These are phyloP conservation scores for Nothoprocta pentlandii DNA, from an alignment of 2,113 vertebrate species.

Conservation along the genomic window DNA sequence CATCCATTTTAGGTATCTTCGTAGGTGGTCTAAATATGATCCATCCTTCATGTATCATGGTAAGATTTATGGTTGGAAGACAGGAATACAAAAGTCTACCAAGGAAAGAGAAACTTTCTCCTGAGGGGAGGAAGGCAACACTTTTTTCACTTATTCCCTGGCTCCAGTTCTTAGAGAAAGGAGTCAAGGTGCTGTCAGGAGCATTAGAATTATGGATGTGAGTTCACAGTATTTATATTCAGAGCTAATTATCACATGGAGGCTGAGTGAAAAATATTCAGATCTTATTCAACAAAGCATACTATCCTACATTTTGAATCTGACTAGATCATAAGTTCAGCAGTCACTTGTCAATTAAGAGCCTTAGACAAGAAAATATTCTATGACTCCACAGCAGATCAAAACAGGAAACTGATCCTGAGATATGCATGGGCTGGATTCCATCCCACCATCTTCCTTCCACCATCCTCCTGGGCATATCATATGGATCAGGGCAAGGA, in stretches of 20 bases:
- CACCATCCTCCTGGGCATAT: not conserved
- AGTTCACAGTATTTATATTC: not conserved
- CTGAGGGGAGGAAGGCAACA: not conserved
- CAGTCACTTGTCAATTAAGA: not conserved
- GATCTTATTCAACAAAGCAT: not conserved
- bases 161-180: not conserved
- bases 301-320: not conserved
- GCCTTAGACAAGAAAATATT: not conserved
- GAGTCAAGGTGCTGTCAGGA: not conserved
- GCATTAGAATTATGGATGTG: not conserved
- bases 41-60: fast-evolving
- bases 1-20: not conserved
- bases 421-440: fast-evolving
- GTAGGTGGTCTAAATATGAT: not conserved
- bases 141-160: not conserved
- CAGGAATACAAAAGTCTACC: fast-evolving
- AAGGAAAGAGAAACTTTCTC: not conserved
- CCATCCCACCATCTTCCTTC: not conserved
- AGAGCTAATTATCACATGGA: fast-evolving
- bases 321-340: fast-evolving
- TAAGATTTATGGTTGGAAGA: not conserved
- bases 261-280: not conserved
- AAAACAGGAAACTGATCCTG: not conserved
- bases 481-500: fast-evolving
- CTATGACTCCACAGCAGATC: fast-evolving